Conservation (phyloP, 2,888 invertebrate genomes). For the Leptinotarsa tumamoca region DNA sequence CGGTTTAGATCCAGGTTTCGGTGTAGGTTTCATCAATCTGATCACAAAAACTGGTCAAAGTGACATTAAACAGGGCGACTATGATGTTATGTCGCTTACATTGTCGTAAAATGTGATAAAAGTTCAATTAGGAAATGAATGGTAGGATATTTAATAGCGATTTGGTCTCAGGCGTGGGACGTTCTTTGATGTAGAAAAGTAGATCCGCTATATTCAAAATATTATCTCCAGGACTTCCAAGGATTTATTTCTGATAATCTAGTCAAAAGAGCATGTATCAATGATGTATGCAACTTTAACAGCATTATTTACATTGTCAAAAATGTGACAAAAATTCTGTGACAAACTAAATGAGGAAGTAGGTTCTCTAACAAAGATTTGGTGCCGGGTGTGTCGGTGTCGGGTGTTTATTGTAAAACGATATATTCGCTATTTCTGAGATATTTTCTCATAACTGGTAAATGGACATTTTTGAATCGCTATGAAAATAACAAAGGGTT, state of each 20-base stretch:
- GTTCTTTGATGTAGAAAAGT: not conserved
- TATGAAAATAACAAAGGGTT: too few species aligned
- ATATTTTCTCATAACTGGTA: too few species aligned
- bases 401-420: not conserved
- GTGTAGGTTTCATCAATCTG: not conserved
- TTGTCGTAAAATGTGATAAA: not conserved
- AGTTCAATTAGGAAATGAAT: too few species aligned
- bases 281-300: too few species aligned
- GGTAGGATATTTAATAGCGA: not conserved
- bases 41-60: not conserved
- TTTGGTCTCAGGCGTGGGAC: not conserved
- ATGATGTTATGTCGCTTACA: not conserved
- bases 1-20: not conserved
- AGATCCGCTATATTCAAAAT: too few species aligned
- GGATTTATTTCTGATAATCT: too few species aligned
- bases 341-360: too few species aligned
- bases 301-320: not conserved
- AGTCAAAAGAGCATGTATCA: too few species aligned
- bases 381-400: not conserved
- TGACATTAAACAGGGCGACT: not conserved
- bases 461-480: too few species aligned
- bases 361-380: not conserved
- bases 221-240: too few species aligned
- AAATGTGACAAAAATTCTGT: not conserved
- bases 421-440: not conserved